A percentile compares a stretch with the other conserved stretches of the same genome.
Evolutionary conservation across 2,113 vertebrate species (phyloP).

Genomic region (Rhegmatorhina hoffmannsi): DNA sequence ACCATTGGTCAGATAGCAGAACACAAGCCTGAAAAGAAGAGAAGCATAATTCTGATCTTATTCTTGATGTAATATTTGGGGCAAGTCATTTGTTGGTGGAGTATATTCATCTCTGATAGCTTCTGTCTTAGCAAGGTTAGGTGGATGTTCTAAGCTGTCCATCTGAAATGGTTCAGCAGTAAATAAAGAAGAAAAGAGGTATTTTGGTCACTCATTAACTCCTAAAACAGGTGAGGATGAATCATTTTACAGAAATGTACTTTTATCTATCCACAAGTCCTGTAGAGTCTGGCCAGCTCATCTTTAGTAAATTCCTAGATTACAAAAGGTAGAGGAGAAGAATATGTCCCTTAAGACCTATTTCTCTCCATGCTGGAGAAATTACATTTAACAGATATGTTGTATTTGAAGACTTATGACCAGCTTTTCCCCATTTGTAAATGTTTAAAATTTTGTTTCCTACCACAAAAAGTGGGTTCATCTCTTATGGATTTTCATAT

Average conservation of each 20-base stretch:
- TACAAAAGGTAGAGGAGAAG: background rate
- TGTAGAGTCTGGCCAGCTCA: background rate
- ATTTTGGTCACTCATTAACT: background rate
- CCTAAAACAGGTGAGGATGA: background rate
- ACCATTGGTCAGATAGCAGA: background rate
- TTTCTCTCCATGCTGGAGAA: background rate
- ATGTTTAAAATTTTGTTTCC: background rate
- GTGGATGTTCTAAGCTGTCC: background rate
- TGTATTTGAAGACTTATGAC: background rate
- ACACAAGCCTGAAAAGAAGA: background rate
- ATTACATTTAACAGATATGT: background rate
- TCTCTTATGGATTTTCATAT: background rate
- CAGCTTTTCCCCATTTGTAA: background rate
- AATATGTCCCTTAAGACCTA: background rate
- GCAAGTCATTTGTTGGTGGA: background rate
- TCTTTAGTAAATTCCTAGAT: background rate
- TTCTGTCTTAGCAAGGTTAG: background rate
- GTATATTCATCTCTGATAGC: background rate
- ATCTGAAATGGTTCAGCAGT: background rate
- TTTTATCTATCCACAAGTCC: background rate
- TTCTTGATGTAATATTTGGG: background rate
- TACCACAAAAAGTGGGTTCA: background rate
- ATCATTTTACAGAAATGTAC: background rate
- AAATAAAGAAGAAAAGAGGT: background rate
- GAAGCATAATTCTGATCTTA: background rate